Percentiles rank a stretch among this genome's conserved stretches.
Conservation (phyloP, 23 tunicate species). For the Botrylloides violaceus region DNA sequence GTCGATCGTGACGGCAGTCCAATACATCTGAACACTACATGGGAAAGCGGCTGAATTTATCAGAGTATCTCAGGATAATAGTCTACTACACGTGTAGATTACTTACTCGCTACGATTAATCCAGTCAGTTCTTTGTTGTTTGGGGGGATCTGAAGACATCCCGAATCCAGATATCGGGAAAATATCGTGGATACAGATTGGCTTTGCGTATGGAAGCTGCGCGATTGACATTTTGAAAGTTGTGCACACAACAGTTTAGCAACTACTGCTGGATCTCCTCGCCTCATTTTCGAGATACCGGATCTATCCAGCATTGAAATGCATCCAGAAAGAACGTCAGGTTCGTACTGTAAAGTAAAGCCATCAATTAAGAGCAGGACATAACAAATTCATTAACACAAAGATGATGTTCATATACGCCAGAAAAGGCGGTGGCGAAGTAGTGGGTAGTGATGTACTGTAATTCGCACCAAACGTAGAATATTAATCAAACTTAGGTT, state of each 20-base stretch:
- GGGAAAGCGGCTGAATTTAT: background rate
- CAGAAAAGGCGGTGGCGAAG: no score
- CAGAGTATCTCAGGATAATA: background rate
- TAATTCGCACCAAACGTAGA: no score
- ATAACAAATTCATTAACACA: no score
- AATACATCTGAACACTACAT: slow-evolving; percentile 18
- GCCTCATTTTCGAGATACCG: background rate
- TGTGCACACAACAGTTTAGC: background rate
- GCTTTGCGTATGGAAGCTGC: background rate
- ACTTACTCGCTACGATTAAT: background rate
- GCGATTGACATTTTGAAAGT: background rate
- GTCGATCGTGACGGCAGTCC: slow-evolving; percentile 19
- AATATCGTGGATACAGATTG: slow-evolving; percentile 1
- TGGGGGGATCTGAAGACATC: background rate
- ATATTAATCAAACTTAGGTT: no score
- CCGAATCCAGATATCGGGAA: background rate
- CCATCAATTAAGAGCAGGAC: no score
- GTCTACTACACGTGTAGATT: background rate
- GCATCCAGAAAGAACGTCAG: slow-evolving; percentile 4
- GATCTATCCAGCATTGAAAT: background rate
- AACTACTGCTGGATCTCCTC: slow-evolving; percentile 14
- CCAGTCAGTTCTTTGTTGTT: background rate
- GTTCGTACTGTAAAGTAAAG: background rate
- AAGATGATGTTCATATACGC: no score
- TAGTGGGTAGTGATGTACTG: no score